These are phyloP conservation scores for Eriosoma lanigerum DNA, from an alignment of 1,140 invertebrate genomes.

Conservation along the genomic window DNA sequence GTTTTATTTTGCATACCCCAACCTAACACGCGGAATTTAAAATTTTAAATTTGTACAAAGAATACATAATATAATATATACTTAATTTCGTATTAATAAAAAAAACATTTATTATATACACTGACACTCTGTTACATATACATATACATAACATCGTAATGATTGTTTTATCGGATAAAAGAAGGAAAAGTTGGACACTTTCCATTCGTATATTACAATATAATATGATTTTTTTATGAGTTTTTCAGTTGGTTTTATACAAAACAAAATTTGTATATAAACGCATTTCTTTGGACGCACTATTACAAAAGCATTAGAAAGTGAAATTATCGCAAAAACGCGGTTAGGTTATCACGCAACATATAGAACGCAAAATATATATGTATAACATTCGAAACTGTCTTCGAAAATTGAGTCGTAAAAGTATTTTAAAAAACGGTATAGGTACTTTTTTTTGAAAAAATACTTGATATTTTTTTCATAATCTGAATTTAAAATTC, in stretches of 20 bases:
- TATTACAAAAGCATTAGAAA: conserved; percentile 30
- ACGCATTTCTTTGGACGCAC: background rate
- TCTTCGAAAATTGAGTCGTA: background rate
- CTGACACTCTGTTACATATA: too few species aligned
- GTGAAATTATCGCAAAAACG: background rate
- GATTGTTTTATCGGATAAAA: background rate
- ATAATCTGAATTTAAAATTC: background rate
- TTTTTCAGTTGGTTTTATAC: too few species aligned
- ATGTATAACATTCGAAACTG: background rate
- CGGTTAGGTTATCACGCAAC: too few species aligned
- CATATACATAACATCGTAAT: too few species aligned
- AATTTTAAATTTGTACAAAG: too few species aligned
- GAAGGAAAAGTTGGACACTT: background rate
- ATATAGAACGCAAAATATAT: background rate
- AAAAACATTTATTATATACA: too few species aligned
- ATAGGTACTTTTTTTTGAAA: background rate
- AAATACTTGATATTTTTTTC: background rate
- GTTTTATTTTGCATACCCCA: too few species aligned
- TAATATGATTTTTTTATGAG: background rate
- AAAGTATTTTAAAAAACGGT: conserved; percentile 7
- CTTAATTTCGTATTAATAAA: too few species aligned
- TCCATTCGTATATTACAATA: background rate
- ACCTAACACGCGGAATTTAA: too few species aligned
- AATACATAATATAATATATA: too few species aligned
- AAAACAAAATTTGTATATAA: too few species aligned